Conservation (phyloP, 2,797 vertebrate species). For the Alcedo atthis region DNA sequence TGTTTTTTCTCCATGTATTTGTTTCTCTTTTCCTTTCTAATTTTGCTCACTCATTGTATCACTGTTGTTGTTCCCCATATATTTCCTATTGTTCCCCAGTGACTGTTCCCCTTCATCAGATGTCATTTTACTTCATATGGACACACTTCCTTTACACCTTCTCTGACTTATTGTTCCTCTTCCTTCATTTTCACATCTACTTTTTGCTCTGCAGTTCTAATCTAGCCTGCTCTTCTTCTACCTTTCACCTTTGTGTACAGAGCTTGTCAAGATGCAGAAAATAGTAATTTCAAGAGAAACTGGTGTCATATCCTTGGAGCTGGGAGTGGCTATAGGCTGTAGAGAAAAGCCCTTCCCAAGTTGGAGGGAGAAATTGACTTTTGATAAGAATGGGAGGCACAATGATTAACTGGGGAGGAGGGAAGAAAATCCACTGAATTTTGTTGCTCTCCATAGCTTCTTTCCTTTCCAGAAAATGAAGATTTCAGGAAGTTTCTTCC, state of each 20-base stretch:
- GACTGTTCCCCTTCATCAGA: not conserved
- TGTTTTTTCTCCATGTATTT: not conserved
- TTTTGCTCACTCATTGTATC: not conserved
- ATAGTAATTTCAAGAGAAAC: slow-evolving; percentile 37
- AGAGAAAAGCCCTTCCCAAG: slow-evolving; percentile 28
- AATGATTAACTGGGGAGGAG: not conserved
- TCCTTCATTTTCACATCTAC: not conserved
- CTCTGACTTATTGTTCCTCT: not conserved
- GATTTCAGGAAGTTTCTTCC: slow-evolving; percentile 3
- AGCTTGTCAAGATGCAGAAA: slow-evolving; percentile 42
- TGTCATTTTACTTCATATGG: not conserved
- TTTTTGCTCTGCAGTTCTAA: not conserved
- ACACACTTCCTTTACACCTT: not conserved
- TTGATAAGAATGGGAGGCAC: not conserved
- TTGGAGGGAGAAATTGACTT: slow-evolving; percentile 5
- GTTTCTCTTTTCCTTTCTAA: not conserved
- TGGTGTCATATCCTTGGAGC: slow-evolving; percentile 16
- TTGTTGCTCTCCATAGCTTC: not conserved
- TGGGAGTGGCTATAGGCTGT: not conserved
- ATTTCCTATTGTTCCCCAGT: not conserved
- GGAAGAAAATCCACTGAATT: not conserved
- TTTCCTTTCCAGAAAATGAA: not conserved
- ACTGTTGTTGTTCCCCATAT: not conserved
- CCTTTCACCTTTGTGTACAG: not conserved
- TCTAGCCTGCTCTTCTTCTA: not conserved